Conservation (phyloP, 2,797 vertebrate species). For the Sorex maritimensis region DNA sequence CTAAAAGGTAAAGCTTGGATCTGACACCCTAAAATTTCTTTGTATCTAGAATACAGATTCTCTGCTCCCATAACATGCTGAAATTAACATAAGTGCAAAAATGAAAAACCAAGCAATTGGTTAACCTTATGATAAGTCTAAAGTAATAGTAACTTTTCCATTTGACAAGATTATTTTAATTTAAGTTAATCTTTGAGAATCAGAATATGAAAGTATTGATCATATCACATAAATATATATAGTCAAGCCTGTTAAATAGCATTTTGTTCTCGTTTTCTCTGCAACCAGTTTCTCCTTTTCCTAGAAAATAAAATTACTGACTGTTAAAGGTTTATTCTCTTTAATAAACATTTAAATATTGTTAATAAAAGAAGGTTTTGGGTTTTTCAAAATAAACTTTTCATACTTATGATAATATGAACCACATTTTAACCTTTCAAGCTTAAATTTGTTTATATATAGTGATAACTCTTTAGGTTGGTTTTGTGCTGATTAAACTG, state of each 20-base stretch:
- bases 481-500: slow-evolving; percentile 24
- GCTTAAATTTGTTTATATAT: slow-evolving; percentile 73
- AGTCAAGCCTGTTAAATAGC: slow-evolving; percentile 62
- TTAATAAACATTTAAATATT: slow-evolving; percentile 75
- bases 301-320: slow-evolving; percentile 82
- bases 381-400: slow-evolving; percentile 79
- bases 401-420: slow-evolving; percentile 60
- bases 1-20: neutral
- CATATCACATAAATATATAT: slow-evolving; percentile 28
- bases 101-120: slow-evolving; percentile 9
- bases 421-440: slow-evolving; percentile 78
- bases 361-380: slow-evolving; percentile 71
- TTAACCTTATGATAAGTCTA: neutral
- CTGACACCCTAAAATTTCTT: neutral
- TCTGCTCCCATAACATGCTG: neutral
- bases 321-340: slow-evolving; percentile 62
- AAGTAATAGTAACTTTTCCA: slow-evolving; percentile 7
- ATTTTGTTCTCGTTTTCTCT: slow-evolving; percentile 63
- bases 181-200: slow-evolving; percentile 59
- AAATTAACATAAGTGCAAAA: neutral
- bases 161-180: slow-evolving; percentile 60
- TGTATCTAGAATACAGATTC: neutral
- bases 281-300: slow-evolving; percentile 75
- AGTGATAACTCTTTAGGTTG: neutral
- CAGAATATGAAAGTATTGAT: slow-evolving; percentile 51